Percentiles rank a stretch among this genome's conserved stretches.
Conservation (phyloP, 2,888 invertebrate species). For the Eupithecia exiguata region DNA sequence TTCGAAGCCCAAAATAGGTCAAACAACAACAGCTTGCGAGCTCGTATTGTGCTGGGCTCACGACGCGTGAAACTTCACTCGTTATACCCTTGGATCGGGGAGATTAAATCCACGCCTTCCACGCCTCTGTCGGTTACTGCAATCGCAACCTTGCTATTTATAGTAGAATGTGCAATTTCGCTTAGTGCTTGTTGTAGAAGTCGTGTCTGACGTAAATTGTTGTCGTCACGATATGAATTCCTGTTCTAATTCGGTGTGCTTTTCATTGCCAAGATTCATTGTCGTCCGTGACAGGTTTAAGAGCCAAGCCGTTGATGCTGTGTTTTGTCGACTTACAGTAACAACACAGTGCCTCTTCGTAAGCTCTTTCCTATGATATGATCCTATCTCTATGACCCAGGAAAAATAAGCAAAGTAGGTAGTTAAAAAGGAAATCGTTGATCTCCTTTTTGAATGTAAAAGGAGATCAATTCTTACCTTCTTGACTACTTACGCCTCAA, state of each 20-base stretch:
- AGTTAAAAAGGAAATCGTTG: too few species aligned
- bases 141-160: constrained; percentile 55
- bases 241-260: constrained; percentile 12
- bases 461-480: neutral
- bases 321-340: neutral
- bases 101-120: constrained; percentile 60
- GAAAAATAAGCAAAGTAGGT: neutral
- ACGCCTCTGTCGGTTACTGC: constrained; percentile 48
- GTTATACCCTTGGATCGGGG: constrained; percentile 60
- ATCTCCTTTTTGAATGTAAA: too few species aligned
- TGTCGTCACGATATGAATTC: constrained; percentile 11
- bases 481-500: neutral
- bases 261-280: constrained; percentile 13
- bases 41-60: constrained; percentile 31
- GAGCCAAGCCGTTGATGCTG: neutral
- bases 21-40: constrained; percentile 34
- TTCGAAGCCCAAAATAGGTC: constrained; percentile 32
- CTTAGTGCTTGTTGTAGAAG: constrained; percentile 17
- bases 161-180: constrained; percentile 32
- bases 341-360: neutral
- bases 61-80: constrained; percentile 50
- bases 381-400: neutral
- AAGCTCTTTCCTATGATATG: neutral
- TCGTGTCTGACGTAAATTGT: constrained; percentile 20
- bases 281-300: neutral